Evolutionary conservation across 2,888 invertebrate species (phyloP).

Genomic region (Meiosimyza decipiens): DNA sequence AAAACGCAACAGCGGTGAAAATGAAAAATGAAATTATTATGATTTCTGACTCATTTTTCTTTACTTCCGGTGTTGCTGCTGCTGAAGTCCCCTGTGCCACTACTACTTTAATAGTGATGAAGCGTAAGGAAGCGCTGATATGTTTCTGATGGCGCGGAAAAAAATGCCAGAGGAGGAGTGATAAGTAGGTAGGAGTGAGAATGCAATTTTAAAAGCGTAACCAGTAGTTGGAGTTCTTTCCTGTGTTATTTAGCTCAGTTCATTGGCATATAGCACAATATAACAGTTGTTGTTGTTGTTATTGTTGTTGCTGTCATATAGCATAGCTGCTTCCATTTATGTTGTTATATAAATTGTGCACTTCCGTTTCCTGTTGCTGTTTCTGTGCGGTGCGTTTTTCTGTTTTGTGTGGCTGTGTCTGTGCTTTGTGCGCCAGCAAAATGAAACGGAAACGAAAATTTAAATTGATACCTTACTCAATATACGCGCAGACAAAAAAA

Average conservation of each 20-base stretch:
- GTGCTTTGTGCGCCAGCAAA: constrained; percentile 8
- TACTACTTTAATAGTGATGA: background rate
- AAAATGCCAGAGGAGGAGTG: background rate
- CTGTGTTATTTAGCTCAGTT: no score
- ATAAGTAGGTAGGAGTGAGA: background rate
- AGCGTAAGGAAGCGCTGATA: background rate
- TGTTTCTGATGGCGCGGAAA: background rate
- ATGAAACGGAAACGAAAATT: constrained; percentile 38
- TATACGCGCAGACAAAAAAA: constrained; percentile 2
- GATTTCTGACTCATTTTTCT: constrained; percentile 15
- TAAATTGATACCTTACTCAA: constrained; percentile 41
- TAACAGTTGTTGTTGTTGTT: no score
- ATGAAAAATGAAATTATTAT: constrained; percentile 40
- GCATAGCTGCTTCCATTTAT: background rate
- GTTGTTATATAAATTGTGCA: constrained; percentile 37
- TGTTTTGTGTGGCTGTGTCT: no score
- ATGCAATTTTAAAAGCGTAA: no score
- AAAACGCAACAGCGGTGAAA: background rate
- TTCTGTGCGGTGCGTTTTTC: background rate
- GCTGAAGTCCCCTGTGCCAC: background rate
- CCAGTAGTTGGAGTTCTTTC: no score
- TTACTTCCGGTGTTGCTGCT: background rate
- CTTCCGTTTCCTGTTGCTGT: constrained; percentile 33
- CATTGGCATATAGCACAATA: no score
- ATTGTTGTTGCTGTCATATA: no score